These are phyloP conservation scores for Allacma fusca DNA, from an alignment of 2,888 invertebrate species.

Conservation along the genomic window DNA sequence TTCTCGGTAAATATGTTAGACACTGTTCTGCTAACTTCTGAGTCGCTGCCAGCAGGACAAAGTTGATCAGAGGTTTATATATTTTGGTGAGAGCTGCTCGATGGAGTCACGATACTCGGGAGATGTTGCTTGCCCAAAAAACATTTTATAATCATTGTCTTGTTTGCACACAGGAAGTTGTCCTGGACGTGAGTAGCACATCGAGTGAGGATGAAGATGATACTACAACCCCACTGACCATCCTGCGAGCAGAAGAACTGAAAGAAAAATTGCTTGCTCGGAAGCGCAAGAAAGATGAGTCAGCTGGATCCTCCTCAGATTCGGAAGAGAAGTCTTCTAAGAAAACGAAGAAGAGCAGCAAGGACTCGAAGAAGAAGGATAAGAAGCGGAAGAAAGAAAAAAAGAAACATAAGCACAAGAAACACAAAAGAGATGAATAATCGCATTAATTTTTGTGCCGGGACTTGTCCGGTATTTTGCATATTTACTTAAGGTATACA, in stretches of 20 bases:
- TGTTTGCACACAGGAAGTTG: conserved; percentile 63
- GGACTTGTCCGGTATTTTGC: not conserved
- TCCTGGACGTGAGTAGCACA: conserved; percentile 92
- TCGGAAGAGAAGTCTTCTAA: conserved; percentile 27
- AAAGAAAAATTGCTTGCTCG: conserved; percentile 56
- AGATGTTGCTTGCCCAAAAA: conserved; percentile 56
- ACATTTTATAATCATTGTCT: not conserved
- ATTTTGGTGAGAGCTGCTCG: too few species aligned
- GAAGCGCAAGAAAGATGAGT: conserved; percentile 62
- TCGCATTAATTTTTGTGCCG: not conserved
- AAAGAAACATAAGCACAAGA: conserved; percentile 37
- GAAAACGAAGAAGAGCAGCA: conserved; percentile 28
- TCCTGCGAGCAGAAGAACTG: conserved; percentile 79
- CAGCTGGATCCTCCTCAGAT: not conserved
- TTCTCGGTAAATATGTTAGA: too few species aligned
- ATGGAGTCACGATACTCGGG: too few species aligned
- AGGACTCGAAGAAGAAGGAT: conserved; percentile 38
- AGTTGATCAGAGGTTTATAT: too few species aligned
- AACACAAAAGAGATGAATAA: conserved; percentile 21
- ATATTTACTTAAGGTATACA: not conserved
- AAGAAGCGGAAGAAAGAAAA: conserved; percentile 40
- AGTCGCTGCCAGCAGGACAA: too few species aligned
- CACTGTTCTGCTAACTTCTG: too few species aligned
- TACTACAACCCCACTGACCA: conserved; percentile 83
- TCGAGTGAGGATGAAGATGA: conserved; percentile 82